Evolutionary conservation across 2,888 invertebrate genomes (phyloP).

Genomic region (Cynaeus angustus): DNA sequence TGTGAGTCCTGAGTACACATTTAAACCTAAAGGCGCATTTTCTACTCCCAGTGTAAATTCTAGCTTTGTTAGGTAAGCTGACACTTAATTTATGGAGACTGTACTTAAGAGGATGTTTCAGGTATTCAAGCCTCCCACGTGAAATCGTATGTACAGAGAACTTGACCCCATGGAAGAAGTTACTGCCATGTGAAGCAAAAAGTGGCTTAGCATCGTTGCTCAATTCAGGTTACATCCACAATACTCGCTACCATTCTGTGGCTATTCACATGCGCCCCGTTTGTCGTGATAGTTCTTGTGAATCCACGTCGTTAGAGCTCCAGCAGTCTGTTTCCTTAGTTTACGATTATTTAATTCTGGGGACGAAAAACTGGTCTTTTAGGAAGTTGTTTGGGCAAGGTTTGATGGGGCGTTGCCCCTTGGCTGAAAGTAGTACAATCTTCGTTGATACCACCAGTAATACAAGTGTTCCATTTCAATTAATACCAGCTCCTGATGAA

Average conservation of each 20-base stretch:
- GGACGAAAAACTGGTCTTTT: constrained; percentile 87
- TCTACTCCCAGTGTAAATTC: constrained; percentile 71
- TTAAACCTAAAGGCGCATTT: constrained; percentile 83
- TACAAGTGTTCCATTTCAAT: constrained; percentile 76
- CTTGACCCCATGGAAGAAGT: constrained; percentile 97
- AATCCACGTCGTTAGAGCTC: constrained; percentile 82
- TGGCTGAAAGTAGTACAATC: constrained; percentile 85
- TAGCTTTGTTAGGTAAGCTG: constrained; percentile 61
- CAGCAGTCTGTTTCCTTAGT: constrained; percentile 91
- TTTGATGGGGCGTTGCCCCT: constrained; percentile 85
- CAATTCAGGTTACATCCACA: constrained; percentile 93
- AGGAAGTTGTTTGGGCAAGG: constrained; percentile 91
- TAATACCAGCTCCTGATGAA: constrained; percentile 78
- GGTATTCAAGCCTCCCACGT: constrained; percentile 93
- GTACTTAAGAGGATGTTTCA: constrained; percentile 41
- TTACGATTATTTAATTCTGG: constrained; percentile 84
- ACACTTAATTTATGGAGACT: constrained; percentile 6
- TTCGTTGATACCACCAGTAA: constrained; percentile 86
- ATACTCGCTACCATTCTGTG: constrained; percentile 94
- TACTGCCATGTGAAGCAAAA: constrained; percentile 95
- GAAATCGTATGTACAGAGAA: constrained; percentile 99
- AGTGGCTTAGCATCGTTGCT: constrained; percentile 90
- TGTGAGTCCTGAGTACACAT: constrained; percentile 87
- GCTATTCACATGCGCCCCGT: constrained; percentile 88
- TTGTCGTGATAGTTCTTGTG: constrained; percentile 75